Evolutionary conservation across 2,888 invertebrate genomes (phyloP), one percentile per base, ranked within the genome.

Genomic region (Ophion ellenae): DNA sequence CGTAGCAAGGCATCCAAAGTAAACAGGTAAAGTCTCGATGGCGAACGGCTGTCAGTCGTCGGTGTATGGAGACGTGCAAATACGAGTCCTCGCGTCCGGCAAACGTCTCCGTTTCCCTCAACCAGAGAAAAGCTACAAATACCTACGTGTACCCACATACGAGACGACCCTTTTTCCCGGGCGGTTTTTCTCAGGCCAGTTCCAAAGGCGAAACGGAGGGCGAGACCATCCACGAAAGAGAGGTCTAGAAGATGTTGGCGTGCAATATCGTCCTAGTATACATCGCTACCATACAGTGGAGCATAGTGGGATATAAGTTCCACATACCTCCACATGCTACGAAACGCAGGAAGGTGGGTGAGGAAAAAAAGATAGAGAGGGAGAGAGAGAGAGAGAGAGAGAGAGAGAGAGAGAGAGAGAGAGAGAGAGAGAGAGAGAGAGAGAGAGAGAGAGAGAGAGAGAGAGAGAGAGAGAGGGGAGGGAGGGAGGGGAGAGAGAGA

Each of bases 61-160:
- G 77, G 63, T 14, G 69, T 9, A 76, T 24, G 61, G 78, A 28
- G 45, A 85, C 73, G 83, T 70, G 87, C 84, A 88, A 87, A 88
- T 79, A 88, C 85, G 24, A 61, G 83, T 87, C 71, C 76, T 53
- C 57, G 67, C 83, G 86, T 71, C 83, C 74, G 64, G 76, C 79
- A 77, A 82, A 81, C 83, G 81, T 78, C 75, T 59, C 74, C 36
- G 69, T 71, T 85, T 82, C 80, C 79, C 66, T 78, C n/a, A 63
- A 45, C 20, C 81, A 67, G 76, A 83, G 76, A 69, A 67, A 64
- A 77, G 28, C 45, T 75, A 45, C 24, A 53, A 81, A 61, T 71
- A 70, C 59, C 69, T 67, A 45, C 57, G 36, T 63, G 67, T 70
- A 78, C 76, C 82, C 14, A 66, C 17, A 32, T 5, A 4, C 17